phyloP scores from a whole-genome alignment of 1,140 invertebrate genomes.

The Drosophila azteca region DNA sequence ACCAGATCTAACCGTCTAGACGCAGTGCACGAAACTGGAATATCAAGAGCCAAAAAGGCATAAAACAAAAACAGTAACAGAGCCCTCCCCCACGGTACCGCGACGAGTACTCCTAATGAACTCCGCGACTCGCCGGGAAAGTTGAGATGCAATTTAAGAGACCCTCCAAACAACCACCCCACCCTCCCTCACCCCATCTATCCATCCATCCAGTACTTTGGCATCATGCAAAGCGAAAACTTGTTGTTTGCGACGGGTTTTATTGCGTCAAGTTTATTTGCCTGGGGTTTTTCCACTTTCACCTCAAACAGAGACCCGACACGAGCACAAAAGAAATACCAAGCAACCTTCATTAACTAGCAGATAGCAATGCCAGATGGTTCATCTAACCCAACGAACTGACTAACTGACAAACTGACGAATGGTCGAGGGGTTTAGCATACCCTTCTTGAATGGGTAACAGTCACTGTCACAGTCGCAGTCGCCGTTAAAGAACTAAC shows the following conservation, averaged over 20 bases:
- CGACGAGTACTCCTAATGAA: conserved; percentile 26
- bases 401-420: conserved; percentile 5
- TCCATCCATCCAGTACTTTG: not conserved
- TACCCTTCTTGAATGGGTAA: too few relatives aligned
- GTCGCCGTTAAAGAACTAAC: too few relatives aligned
- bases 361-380: not conserved
- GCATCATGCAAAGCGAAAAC: conserved; percentile 48
- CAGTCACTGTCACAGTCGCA: too few relatives aligned
- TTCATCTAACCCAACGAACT: conserved; percentile 16
- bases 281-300: conserved; percentile 70
- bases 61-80: conserved; percentile 14
- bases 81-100: not conserved
- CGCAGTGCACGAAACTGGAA: conserved; percentile 39
- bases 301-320: conserved; percentile 30
- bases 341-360: conserved; percentile 10
- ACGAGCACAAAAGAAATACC: conserved; percentile 36
- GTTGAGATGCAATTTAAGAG: conserved; percentile 38
- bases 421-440: not conserved
- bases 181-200: not conserved
- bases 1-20: too few relatives aligned
- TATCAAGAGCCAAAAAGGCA: conserved; percentile 6
- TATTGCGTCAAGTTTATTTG: conserved; percentile 75
- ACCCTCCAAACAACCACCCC: not conserved
- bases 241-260: conserved; percentile 48
- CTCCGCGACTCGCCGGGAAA: conserved; percentile 45